Base-by-base conservation (phyloP, 2,113 vertebrate genomes). In the Acrocephalus arundinaceus region DNA sequence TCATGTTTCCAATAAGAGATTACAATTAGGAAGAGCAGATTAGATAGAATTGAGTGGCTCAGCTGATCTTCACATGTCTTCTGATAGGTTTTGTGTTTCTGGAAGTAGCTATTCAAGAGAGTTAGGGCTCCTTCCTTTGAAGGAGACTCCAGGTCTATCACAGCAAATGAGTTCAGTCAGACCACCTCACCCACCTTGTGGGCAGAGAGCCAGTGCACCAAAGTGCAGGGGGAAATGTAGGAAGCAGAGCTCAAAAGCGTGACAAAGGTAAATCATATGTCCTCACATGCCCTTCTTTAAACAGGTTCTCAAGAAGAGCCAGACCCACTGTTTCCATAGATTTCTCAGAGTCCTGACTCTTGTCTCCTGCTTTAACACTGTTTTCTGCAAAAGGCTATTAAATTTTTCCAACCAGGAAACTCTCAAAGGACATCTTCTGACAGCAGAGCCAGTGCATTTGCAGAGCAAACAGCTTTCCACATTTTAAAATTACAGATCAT, bases 21-120 rank as follows among this genome's bases (percentile, higher is more conserved):
- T 91, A 52, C 48, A 41, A 11, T 77, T 90, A 77, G 75, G 78
- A 94, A 71, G 72, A 67, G 37, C 23, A 54, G 93, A 93, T 94
- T 91, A 81, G 87, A 84, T 85, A 84, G 51, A 85, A 90, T 27
- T 90, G 67, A 91, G 61, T 59, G 35, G n/a, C 11, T 94, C 84
- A 65, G 57, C 46, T 91, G 78, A 94, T 95, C 59, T 54, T 93
- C 51, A 48, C 13, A 4, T 35, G 9, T 76, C 52, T 77, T 88
- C 67, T 77, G 67, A 95, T 74, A 67, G 72, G 30, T 91, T 91
- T 93, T 94, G 48, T 91, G 43, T 84, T 94, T 95, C 90, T 96
- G 75, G 61, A 90, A 95, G 80, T n/a, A 76, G 79, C 55, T 87
- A 46, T 93, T 95, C n/a, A 90, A 63, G 63, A 74, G n/a, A 88